These are phyloP conservation scores for Saccostrea cuccullata DNA, from an alignment of 1,140 invertebrate species.

Conservation along the genomic window DNA sequence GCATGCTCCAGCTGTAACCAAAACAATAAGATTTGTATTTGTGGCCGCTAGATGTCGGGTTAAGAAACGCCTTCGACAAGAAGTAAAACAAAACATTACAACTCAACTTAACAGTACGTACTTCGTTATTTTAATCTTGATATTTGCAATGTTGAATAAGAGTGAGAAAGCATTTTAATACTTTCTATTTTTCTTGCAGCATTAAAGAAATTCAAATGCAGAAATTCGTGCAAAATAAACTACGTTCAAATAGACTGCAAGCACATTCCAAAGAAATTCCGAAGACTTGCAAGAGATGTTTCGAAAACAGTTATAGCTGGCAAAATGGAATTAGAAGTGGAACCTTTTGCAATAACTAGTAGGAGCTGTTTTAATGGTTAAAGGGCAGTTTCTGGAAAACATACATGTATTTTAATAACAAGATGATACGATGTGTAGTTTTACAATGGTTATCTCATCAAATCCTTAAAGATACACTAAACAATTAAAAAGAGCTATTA, in stretches of 20 bases:
- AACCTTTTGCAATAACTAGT: conserved; percentile 37
- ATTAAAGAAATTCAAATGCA: conserved; percentile 71
- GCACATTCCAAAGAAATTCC: conserved; percentile 42
- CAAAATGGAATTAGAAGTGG: conserved; percentile 50
- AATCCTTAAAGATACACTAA: too few species aligned
- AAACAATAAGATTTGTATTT: conserved; percentile 62
- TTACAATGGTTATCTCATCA: too few species aligned
- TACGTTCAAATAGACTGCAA: conserved; percentile 51
- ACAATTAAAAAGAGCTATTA: too few species aligned
- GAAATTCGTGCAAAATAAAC: conserved; percentile 60
- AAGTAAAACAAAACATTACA: conserved; percentile 58
- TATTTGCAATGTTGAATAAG: conserved; percentile 45
- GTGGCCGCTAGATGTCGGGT: conserved; percentile 57
- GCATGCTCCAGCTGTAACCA: conserved; percentile 60
- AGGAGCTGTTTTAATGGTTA: not conserved
- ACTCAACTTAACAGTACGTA: conserved; percentile 57
- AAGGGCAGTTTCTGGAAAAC: too few species aligned
- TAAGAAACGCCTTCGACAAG: conserved; percentile 51
- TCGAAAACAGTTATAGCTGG: conserved; percentile 38
- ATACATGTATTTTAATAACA: too few species aligned
- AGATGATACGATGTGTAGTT: too few species aligned
- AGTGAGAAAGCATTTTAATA: conserved; percentile 42
- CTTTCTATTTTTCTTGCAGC: conserved; percentile 53
- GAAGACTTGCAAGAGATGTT: conserved; percentile 33
- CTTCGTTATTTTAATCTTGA: not conserved